These are phyloP conservation scores for Pteruthius melanotis DNA, from an alignment of 2,113 vertebrate genomes.

Conservation along the genomic window DNA sequence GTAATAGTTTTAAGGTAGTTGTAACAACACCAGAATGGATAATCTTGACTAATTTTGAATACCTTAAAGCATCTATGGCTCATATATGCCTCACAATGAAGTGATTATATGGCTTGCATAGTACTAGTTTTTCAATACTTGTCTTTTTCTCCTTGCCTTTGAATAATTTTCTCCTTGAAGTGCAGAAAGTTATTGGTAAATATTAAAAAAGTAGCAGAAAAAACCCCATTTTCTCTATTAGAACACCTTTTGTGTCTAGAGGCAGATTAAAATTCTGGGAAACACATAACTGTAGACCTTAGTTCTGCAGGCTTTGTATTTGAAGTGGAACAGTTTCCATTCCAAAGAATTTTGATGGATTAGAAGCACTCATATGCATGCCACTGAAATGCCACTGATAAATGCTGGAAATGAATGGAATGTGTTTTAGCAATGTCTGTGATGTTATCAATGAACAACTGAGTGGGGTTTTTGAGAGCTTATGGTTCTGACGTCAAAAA, in stretches of 20 bases:
- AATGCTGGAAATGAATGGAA: neutral
- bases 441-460: neutral
- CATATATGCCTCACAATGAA: neutral
- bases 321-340: neutral
- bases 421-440: neutral
- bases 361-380: neutral
- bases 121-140: neutral
- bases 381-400: neutral
- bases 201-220: neutral
- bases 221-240: neutral
- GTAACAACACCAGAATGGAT: neutral
- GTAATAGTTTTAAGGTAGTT: neutral
- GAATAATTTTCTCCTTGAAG: neutral
- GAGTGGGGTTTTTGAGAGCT: neutral
- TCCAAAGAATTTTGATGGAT: neutral
- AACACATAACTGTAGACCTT: fast-evolving
- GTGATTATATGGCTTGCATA: neutral
- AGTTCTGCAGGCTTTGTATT: neutral
- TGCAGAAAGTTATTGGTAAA: neutral
- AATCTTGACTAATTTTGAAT: neutral
- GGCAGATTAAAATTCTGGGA: neutral
- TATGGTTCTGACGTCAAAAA: neutral
- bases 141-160: neutral
- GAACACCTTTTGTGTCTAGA: neutral
- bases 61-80: neutral